phyloP scores from a whole-genome alignment of 2,113 vertebrate species.

The Gopherus flavomarginatus region DNA sequence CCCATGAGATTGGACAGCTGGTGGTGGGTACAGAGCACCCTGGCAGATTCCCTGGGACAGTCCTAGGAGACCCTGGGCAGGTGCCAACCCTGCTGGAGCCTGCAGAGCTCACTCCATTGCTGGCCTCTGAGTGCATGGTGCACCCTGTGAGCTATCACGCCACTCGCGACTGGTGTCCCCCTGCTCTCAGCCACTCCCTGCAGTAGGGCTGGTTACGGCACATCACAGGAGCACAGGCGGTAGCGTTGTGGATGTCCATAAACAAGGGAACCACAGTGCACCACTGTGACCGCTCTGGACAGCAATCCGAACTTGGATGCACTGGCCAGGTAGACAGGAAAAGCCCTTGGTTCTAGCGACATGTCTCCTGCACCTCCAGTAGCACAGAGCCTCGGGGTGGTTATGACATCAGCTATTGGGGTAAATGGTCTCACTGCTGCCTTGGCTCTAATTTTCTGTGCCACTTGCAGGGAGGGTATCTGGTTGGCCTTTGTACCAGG shows the following conservation, averaged over 20 bases:
- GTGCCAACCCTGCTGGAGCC: not conserved
- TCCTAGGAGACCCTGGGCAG: too few species aligned
- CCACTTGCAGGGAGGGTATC: not conserved
- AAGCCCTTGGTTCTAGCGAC: not conserved
- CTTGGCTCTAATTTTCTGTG: not conserved
- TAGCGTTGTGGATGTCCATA: not conserved
- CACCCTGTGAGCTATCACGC: not conserved
- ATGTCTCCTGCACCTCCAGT: not conserved
- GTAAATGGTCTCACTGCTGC: not conserved
- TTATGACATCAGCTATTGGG: not conserved
- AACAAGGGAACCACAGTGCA: too few species aligned
- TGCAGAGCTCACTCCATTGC: too few species aligned
- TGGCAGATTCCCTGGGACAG: not conserved
- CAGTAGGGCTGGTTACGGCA: not conserved
- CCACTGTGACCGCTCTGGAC: too few species aligned
- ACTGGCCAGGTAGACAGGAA: too few species aligned
- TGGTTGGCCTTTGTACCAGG: not conserved
- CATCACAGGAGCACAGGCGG: not conserved
- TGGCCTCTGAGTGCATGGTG: not conserved
- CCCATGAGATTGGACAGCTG: not conserved
- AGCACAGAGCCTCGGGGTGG: not conserved
- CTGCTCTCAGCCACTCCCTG: not conserved
- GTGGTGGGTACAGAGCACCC: not conserved
- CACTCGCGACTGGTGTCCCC: not conserved
- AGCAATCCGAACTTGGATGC: too few species aligned